phyloP scores from a whole-genome alignment of 1,140 invertebrate species.

The Musca vetustissima region DNA sequence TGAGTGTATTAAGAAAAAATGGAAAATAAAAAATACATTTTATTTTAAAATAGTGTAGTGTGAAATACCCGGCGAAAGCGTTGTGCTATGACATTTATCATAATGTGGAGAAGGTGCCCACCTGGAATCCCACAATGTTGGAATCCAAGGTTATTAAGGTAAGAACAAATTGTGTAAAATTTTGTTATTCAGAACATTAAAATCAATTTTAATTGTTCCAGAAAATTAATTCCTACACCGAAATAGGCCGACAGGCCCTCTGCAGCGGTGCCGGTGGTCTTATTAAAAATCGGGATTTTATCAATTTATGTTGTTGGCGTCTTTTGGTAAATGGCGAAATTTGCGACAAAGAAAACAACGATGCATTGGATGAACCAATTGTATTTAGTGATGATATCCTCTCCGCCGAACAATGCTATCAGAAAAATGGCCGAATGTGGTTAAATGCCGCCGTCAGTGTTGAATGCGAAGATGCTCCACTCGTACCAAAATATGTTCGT shows the following conservation, averaged over 20 bases:
- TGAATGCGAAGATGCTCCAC: slow-evolving; percentile 62
- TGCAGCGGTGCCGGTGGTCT: slow-evolving; percentile 72
- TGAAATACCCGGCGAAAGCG: slow-evolving; percentile 68
- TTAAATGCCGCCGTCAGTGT: slow-evolving; percentile 55
- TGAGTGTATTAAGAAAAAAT: not conserved
- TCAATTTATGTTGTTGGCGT: slow-evolving; percentile 71
- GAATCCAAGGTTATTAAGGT: slow-evolving; percentile 72
- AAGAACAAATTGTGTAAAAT: slow-evolving; percentile 27
- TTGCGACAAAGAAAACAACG: slow-evolving; percentile 37
- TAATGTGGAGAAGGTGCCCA: slow-evolving; percentile 67
- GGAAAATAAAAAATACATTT: too few species aligned
- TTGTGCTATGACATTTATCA: slow-evolving; percentile 72
- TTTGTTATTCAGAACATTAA: too few species aligned
- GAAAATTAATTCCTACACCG: slow-evolving; percentile 71
- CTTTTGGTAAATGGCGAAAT: slow-evolving; percentile 60
- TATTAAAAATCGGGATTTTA: slow-evolving; percentile 82
- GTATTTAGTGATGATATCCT: not conserved
- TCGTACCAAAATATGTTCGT: slow-evolving; percentile 66
- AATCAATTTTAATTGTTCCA: slow-evolving; percentile 32
- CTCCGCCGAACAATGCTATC: slow-evolving; percentile 18
- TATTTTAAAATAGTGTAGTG: slow-evolving; percentile 61
- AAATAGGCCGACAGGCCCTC: slow-evolving; percentile 80
- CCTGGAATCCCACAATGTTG: slow-evolving; percentile 79
- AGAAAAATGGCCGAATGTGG: slow-evolving; percentile 48
- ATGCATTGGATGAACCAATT: not conserved